These are phyloP conservation scores for Diabrotica balteata DNA, from an alignment of 2,888 invertebrate species.

Conservation along the genomic window DNA sequence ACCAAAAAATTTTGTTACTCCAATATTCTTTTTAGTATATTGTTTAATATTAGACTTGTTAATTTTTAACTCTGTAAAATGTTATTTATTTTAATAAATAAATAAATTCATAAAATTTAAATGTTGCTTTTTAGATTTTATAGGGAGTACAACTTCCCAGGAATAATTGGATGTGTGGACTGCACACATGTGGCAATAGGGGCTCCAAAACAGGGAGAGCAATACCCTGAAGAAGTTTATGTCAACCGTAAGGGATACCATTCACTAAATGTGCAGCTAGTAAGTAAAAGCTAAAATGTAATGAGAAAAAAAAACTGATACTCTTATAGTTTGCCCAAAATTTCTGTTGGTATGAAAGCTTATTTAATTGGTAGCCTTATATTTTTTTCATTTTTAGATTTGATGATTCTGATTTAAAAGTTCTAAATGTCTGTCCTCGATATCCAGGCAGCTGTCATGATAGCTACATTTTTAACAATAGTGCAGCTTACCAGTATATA, in stretches of 20 bases:
- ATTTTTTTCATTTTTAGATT: constrained; percentile 2
- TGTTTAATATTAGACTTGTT: too few species aligned
- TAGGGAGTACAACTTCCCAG: not conserved
- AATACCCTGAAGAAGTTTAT: constrained; percentile 5
- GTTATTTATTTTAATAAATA: too few species aligned
- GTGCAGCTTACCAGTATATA: not conserved
- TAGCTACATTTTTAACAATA: constrained; percentile 5
- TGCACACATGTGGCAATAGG: constrained; percentile 1
- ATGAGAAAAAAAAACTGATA: too few species aligned
- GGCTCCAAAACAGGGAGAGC: not conserved
- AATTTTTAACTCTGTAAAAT: too few species aligned
- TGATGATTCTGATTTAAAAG: constrained; percentile 10
- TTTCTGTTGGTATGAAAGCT: too few species aligned
- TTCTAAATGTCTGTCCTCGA: constrained; percentile 10
- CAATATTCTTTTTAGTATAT: too few species aligned
- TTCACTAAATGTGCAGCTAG: constrained; percentile 18
- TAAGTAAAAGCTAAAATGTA: not conserved
- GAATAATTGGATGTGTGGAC: too few species aligned
- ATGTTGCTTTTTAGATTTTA: not conserved
- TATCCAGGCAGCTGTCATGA: constrained; percentile 18
- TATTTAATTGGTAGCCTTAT: too few species aligned
- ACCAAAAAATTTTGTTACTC: too few species aligned
- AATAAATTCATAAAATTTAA: not conserved
- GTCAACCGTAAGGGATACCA: constrained; percentile 14
- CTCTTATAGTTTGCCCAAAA: not conserved